phyloP scores from a whole-genome alignment of 2,797 vertebrate species.

The Australoheros facetus region DNA sequence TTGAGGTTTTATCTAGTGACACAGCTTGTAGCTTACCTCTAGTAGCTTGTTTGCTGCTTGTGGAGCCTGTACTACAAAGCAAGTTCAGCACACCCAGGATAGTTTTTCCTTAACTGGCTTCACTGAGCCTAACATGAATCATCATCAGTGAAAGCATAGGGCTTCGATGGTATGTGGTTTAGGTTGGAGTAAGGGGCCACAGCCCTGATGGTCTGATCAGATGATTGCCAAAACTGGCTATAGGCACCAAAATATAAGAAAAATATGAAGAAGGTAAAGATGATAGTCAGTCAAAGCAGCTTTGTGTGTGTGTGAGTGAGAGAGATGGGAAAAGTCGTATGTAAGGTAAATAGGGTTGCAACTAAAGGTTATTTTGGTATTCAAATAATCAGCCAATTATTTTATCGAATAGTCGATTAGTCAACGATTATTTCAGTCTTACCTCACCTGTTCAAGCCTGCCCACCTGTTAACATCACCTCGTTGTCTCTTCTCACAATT shows the following conservation, averaged over 20 bases:
- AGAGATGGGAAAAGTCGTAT: not conserved
- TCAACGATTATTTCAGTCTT: no score
- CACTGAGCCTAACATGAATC: not conserved
- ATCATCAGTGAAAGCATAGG: not conserved
- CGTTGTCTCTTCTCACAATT: no score
- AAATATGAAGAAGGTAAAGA: not conserved
- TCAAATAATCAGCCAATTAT: no score
- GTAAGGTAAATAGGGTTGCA: no score
- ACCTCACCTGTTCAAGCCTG: no score
- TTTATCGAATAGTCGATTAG: no score
- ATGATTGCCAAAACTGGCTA: no score
- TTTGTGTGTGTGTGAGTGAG: not conserved
- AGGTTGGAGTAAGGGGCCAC: not conserved
- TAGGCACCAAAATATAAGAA: no score
- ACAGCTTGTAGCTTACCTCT: not conserved
- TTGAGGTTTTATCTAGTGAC: not conserved
- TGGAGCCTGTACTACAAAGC: not conserved
- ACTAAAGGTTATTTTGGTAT: no score
- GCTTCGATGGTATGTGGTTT: not conserved
- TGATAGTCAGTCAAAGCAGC: not conserved
- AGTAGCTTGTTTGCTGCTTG: not conserved
- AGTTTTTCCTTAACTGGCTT: not conserved
- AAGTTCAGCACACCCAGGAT: not conserved
- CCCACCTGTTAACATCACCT: no score
- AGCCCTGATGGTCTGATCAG: rapidly evolving